Evolutionary conservation across 2,113 vertebrate species (phyloP), one percentile per base, ranked within the genome.

Genomic region (Lynx canadensis): DNA sequence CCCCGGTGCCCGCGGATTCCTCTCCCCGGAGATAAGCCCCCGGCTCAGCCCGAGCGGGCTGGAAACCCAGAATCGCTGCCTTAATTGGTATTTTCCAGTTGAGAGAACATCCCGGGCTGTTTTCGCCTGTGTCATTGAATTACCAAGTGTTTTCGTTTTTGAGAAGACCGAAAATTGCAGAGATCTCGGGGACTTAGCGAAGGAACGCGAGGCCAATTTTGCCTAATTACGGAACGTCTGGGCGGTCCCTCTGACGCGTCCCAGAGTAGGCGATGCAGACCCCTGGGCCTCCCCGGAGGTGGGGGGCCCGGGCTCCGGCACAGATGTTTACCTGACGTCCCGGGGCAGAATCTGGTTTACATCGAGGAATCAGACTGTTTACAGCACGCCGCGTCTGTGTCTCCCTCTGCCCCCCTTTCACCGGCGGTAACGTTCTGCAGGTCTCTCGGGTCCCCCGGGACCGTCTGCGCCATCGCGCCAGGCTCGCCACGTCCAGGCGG

Each of bases 291-390:
- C 94, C 80, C 48, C 50, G 89, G 95, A 36, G 91, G 65, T 1
- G n/a, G 95, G 92, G 93, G 92, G 18, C 66, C 50, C 31, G 33
- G 92, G 69, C 74, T 2, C 69, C 13, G 94, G 81, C 65, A 21
- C 97, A 94, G 89, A 81, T 88, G 94, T 93, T 91, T 96, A 97
- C 95, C 97, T 96, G 97, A 63, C 66, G 95, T 80, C 85, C 82
- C 45, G 76, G 96, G 92, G 96, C 52, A 1, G 93, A 82, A 73
- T 95, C 97, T 98, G 97, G 94, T 91, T 97, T 90, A 31, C 97
- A 6, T 95, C 87, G 96, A 89, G 92, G 76, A 92, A 92, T 84
- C 92, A 97, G 97, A 91, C 89, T 97, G 97, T 98, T 97, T 96
- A 94, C 96, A 90, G 95, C 83, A 92, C 91, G 15, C 50, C 41